Evolutionary conservation across 2,797 vertebrate genomes (phyloP), one percentile per base, ranked within the genome.

Genomic region (Sebastes vulpes): DNA sequence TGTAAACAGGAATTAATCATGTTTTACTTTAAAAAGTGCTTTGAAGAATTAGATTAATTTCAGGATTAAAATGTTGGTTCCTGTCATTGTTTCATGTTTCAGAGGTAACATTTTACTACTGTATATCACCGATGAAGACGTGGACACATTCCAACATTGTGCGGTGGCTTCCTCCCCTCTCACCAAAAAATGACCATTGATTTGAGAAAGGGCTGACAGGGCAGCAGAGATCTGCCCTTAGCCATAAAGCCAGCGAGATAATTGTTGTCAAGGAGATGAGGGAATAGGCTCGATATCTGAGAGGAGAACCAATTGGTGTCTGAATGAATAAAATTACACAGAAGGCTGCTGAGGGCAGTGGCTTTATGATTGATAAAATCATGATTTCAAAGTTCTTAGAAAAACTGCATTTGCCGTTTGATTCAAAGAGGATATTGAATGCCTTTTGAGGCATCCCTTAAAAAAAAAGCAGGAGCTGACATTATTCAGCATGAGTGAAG

Each of bases 221-320:
- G 82, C 86, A 72, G 73, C 76, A 58, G 69, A 81, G 72, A 70
- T 72, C 85, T 28, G 35, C 75, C 65, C 59, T 73, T 69, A 60
- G 83, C 75, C 63, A 72, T 81, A 74, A 92, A 90, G 72, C 82
- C 72, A 73, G 77, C 5, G 23, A 87, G 88, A 89, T 91, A 83
- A 90, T 90, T 86, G 89, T 89, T 83, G 78, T 89, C 81, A 82
- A 74, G 85, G 78, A 89, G 89, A 90, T 84, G 74, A 89, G 77
- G 38, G 61, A 81, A 31, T 31, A 69, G 63, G 68, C 64, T 83
- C 12, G 9, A 85, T 79, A 83, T 80, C 74, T 60, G 72, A 83
- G 81, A 50, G 57, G 73, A 77, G 80, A 91, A 85, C 70, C 85
- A 81, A 65, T 65, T 69, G 64, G 58, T 79, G 21, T 76, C 58